Evolutionary conservation across 2,888 invertebrate species (phyloP).

Genomic region (Panopea generosa): DNA sequence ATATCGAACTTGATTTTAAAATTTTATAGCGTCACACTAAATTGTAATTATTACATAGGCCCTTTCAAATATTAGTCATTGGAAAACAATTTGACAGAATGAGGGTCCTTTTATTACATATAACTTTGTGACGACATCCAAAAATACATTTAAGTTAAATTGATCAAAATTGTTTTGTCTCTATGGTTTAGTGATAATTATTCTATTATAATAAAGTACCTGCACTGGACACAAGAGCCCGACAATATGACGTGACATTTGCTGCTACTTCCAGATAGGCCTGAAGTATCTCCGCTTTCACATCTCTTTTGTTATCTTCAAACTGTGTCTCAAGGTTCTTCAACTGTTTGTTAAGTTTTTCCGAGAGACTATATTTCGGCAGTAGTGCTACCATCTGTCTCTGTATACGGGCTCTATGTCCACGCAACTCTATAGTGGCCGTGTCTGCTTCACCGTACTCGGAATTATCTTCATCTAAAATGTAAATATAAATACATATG

Average conservation of each 20-base stretch:
- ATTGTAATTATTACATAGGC: too few relatives aligned
- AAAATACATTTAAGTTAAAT: too few relatives aligned
- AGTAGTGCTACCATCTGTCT: constrained; percentile 91
- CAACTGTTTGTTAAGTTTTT: constrained; percentile 77
- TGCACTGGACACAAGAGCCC: constrained; percentile 75
- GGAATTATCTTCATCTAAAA: constrained; percentile 49
- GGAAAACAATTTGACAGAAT: too few relatives aligned
- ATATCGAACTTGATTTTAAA: too few relatives aligned
- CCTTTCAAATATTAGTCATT: too few relatives aligned
- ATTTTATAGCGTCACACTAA: too few relatives aligned
- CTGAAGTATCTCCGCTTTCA: constrained; percentile 71
- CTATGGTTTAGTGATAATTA: too few relatives aligned
- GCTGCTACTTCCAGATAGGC: constrained; percentile 80
- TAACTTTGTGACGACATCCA: too few relatives aligned
- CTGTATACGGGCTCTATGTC: constrained; percentile 88
- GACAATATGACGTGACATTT: constrained; percentile 82
- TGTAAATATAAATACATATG: neutral
- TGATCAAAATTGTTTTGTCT: too few relatives aligned
- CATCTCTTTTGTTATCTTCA: constrained; percentile 64
- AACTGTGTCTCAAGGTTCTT: constrained; percentile 63
- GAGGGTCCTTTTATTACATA: too few relatives aligned
- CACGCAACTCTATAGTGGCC: constrained; percentile 79
- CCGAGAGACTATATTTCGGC: constrained; percentile 88
- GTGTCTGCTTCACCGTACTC: constrained; percentile 70
- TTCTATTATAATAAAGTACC: too few relatives aligned